Percentiles rank a stretch among this genome's conserved stretches.
These are phyloP conservation scores for Rhingia campestris DNA, from an alignment of 2,888 invertebrate species.

Conservation along the genomic window DNA sequence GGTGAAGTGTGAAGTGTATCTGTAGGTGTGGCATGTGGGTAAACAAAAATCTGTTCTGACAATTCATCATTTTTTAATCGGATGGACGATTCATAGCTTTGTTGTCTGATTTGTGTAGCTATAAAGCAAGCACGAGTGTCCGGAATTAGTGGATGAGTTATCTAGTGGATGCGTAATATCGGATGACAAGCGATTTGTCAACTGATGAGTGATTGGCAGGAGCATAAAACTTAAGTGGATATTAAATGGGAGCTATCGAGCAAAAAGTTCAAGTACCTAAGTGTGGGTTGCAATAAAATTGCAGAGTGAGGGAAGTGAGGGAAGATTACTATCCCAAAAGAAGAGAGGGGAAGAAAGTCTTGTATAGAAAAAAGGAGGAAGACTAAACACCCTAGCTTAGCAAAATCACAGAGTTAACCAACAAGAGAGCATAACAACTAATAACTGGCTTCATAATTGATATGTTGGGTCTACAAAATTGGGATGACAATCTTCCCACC, in stretches of 20 bases:
- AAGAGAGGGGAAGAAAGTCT: no score
- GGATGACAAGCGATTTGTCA: not conserved
- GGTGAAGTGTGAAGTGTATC: not conserved
- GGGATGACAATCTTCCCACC: no score
- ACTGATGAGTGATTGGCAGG: not conserved
- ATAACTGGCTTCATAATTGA: no score
- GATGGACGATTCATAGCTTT: conserved; percentile 32
- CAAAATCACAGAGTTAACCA: no score
- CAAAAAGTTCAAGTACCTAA: not conserved
- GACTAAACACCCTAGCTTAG: no score
- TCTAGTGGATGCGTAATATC: not conserved
- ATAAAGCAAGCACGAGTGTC: not conserved
- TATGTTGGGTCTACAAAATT: no score
- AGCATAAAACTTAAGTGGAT: not conserved
- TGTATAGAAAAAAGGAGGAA: no score
- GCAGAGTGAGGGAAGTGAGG: no score
- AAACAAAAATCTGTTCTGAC: conserved; percentile 35
- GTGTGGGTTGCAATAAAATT: no score
- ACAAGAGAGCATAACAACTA: no score
- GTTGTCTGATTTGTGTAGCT: conserved; percentile 14
- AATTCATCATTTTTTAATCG: conserved; percentile 54
- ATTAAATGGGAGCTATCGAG: not conserved
- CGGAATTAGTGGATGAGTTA: conserved; percentile 1
- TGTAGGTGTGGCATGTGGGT: conserved; percentile 20
- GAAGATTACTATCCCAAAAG: no score